Conservation (phyloP, 2,888 invertebrate species). For the Drosophila fulvimacula region DNA sequence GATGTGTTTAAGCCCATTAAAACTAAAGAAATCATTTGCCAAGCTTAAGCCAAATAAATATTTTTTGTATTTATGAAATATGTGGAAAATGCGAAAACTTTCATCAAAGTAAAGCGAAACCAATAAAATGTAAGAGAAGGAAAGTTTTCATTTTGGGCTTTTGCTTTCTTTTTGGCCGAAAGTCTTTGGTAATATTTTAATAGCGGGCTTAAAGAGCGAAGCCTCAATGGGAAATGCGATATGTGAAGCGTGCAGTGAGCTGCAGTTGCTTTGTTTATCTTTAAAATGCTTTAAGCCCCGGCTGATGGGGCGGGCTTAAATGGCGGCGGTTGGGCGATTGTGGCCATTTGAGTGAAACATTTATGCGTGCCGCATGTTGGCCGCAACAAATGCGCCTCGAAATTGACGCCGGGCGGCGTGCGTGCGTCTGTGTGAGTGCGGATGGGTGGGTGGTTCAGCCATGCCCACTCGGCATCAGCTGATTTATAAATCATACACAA, state of each 20-base stretch:
- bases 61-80: not conserved
- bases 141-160: not conserved
- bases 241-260: not conserved
- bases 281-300: slow-evolving; percentile 11
- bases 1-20: not conserved
- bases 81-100: slow-evolving; percentile 6
- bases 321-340: not conserved
- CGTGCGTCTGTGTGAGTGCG: not conserved
- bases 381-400: slow-evolving; percentile 26
- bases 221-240: slow-evolving; percentile 3
- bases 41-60: not conserved
- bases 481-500: slow-evolving; percentile 56
- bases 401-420: slow-evolving; percentile 19
- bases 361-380: slow-evolving; percentile 19
- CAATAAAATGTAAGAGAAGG: not conserved
- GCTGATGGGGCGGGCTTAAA: slow-evolving; percentile 3
- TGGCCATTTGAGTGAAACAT: slow-evolving; percentile 25
- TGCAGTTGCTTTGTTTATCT: slow-evolving; percentile 1
- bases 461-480: slow-evolving; percentile 14
- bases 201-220: not conserved
- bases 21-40: not conserved
- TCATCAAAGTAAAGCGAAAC: slow-evolving; percentile 11
- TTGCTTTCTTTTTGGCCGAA: not conserved
- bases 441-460: slow-evolving; percentile 3
- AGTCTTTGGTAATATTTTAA: slow-evolving; percentile 11